Conservation (phyloP, 35 echinoderm and acorn worm species). For the Heliocidaris erythrogramma region DNA sequence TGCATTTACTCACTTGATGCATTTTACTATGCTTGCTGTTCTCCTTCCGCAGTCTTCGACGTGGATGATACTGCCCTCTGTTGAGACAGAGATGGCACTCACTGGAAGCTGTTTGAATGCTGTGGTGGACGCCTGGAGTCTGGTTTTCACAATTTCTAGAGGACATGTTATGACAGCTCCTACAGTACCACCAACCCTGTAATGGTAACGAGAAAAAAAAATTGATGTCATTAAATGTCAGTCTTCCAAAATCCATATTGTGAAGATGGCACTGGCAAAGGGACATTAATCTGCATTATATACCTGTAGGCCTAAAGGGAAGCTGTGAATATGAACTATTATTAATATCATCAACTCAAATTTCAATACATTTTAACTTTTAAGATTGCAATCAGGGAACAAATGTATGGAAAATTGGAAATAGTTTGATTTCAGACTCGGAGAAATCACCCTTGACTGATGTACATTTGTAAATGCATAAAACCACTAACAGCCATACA, state of each 20-base stretch:
- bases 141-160: slow-evolving; percentile 93
- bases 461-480: no score
- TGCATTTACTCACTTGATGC: slow-evolving; percentile 62
- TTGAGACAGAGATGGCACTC: not conserved
- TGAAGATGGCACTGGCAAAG: not conserved
- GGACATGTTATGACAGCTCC: slow-evolving; percentile 92
- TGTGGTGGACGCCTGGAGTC: slow-evolving; percentile 84
- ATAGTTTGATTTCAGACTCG: no score
- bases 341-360: not conserved
- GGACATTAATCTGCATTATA: not conserved
- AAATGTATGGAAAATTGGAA: no score
- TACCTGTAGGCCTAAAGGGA: no score
- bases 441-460: no score
- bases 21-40: slow-evolving; percentile 65
- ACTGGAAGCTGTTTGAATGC: slow-evolving; percentile 54
- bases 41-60: slow-evolving; percentile 52
- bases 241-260: not conserved
- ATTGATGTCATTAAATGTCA: not conserved
- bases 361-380: no score
- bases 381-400: no score
- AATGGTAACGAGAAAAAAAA: slow-evolving; percentile 11
- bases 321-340: no score
- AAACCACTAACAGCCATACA: no score
- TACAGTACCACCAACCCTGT: slow-evolving; percentile 77
- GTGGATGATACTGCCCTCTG: slow-evolving; percentile 49